Conservation (phyloP, 2,888 invertebrate species). For the Carpatolechia fugitivella region DNA sequence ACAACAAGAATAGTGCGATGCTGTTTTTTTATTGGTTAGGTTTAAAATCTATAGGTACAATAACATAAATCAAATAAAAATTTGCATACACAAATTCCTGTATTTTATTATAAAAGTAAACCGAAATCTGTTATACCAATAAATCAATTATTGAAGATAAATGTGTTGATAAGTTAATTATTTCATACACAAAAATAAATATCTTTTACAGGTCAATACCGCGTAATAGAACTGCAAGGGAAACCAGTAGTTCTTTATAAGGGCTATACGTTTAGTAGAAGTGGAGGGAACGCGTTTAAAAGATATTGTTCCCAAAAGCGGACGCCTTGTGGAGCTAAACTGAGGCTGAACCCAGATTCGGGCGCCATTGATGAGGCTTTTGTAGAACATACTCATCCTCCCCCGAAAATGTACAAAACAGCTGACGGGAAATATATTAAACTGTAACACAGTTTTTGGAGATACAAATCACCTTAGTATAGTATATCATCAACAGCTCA, state of each 20-base stretch:
- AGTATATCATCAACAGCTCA: too few species aligned
- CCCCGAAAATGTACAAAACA: not conserved
- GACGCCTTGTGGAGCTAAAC: constrained; percentile 21
- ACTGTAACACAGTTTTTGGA: too few species aligned
- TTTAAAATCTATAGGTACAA: too few species aligned
- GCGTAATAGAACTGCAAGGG: constrained; percentile 6
- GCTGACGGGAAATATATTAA: not conserved
- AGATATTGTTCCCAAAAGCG: constrained; percentile 23
- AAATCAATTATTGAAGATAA: too few species aligned
- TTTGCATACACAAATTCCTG: too few species aligned
- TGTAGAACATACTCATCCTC: constrained; percentile 18
- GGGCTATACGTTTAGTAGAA: constrained; percentile 25
- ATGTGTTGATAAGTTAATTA: too few species aligned
- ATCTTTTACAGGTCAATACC: not conserved
- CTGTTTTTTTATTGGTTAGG: too few species aligned
- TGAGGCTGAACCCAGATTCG: constrained; percentile 17
- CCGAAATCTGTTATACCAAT: too few species aligned
- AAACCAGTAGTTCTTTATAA: constrained; percentile 27
- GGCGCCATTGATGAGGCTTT: constrained; percentile 16
- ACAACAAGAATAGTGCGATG: too few species aligned
- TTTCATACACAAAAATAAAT: not conserved
- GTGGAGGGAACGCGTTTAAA: not conserved
- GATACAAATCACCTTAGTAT: too few species aligned
- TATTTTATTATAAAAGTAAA: too few species aligned
- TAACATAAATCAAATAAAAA: too few species aligned